Evolutionary conservation across 2,888 invertebrate species (phyloP).

Genomic region (Sabellastarte sp.): DNA sequence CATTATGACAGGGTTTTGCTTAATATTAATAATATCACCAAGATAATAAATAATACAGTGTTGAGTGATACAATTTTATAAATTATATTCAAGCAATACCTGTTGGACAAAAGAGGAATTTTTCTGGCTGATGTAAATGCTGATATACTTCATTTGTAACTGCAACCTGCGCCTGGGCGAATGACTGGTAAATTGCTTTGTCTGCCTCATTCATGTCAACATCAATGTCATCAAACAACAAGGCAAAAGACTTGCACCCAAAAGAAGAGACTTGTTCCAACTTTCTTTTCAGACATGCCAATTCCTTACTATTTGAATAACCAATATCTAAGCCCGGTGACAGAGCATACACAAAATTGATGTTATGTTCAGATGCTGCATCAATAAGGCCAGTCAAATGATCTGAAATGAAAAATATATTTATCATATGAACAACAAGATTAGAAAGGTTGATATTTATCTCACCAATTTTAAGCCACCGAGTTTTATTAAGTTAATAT

Average conservation of each 20-base stretch:
- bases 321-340: conserved; percentile 96
- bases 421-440: too few species aligned
- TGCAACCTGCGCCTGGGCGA: conserved; percentile 94
- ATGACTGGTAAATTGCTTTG: conserved; percentile 94
- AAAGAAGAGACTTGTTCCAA: conserved; percentile 92
- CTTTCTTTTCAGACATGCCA: conserved; percentile 85
- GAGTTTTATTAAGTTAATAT: too few species aligned
- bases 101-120: conserved; percentile 89
- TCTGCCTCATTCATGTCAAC: conserved; percentile 95
- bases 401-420: too few species aligned
- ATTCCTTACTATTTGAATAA: conserved; percentile 78
- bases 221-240: conserved; percentile 97
- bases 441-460: too few species aligned
- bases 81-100: conserved; percentile 42
- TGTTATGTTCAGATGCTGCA: conserved; percentile 82
- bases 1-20: too few species aligned
- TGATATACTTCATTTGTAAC: conserved; percentile 95
- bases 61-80: background rate
- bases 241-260: conserved; percentile 89
- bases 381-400: conserved; percentile 86
- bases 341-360: conserved; percentile 93
- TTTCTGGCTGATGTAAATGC: conserved; percentile 83
- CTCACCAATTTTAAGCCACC: too few species aligned
- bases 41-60: too few species aligned
- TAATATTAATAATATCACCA: too few species aligned